Base-by-base conservation (phyloP, 2,888 invertebrate genomes). In the Nymphalis polychloros region DNA sequence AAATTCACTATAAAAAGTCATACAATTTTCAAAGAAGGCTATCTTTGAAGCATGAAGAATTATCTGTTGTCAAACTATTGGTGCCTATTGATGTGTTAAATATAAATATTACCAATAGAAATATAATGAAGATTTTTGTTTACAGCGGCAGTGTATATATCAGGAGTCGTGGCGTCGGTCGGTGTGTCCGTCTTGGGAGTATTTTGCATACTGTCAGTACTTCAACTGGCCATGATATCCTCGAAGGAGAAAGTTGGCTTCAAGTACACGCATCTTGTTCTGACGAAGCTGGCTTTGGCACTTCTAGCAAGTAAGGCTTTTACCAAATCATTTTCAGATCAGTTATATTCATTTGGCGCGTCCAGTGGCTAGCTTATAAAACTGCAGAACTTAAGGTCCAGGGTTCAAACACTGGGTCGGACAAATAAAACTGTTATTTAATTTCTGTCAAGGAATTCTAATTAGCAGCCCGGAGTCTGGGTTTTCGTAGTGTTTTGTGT, bases 181-280 rank as follows among this genome's bases (percentile, higher is more conserved):
- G 96, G 97, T 63, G 95, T 97, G 55, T 90, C 95, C 2, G 89
- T 95, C 63, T 93, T 97, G 73, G 97, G 96, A 55, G 88, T 97
- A 67, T 96, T 96, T 90, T 97, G 97, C 87, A 89, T 96, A 70
- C 90, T 97, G 71, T 96, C 97, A 63, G 94, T 97, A 72, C 93
- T 97, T 73, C 97, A 97, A 86, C 93, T 97, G 75, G 96, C 97
- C 73, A 97, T 97, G 97, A 95, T 97, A 80, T 96, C 96, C 64
- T 97, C 97, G 63, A 95, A 95, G 83, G 97, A 97, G 84, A 95
- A 95, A 80, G 95, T 97, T 72, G 94, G 95, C 72, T 92, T 97
- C 90, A 95, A 95, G 79, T 97, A 97, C 89, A 95, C 95, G 73
- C 93, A 94, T 73, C 94, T 96, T 63, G 95, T 97, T 71, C 95